Evolutionary conservation across 2,797 vertebrate genomes (phyloP), one percentile per base, ranked within the genome.

Genomic region (Enteromius treurensis): DNA sequence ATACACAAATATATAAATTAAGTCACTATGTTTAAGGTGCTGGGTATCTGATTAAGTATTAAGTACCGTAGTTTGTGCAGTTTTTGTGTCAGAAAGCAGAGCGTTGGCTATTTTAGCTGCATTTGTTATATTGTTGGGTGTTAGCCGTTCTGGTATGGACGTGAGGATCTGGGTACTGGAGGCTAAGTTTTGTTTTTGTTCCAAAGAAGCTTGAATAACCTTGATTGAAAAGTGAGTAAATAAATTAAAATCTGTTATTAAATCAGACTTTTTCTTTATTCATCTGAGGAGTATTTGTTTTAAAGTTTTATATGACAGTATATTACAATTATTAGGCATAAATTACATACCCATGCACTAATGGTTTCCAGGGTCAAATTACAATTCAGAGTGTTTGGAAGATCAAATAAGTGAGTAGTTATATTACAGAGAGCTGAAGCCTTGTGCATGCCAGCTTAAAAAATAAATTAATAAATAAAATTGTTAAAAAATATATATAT

Each of bases 141-240:
- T 91, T 62, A 93, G 86, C 7, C 42, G 34, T 21, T 90, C 83
- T 0, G 92, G 89, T 11, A 26, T 87, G 17, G 91, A 92, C 0
- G 92, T 93, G 79, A 93, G 88, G 23, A 93, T 90, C 51, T 92
- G 92, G 74, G 90, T 71, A 73, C 80, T 90, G 79, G 49, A 23
- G 0, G 92, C 89, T 6, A 92, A 73, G 0, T 4, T 7, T 2
- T 1, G 60, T 64, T 77, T 77, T 0, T 29, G 0, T 29, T 19
- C 9, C 23, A 21, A 4, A 32, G 49, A 9, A 47, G 6, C 23
- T 19, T 1, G 11, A 3, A 13, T 2, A 62, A 80, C 4, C 79
- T 80, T 62, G 0, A 68, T 53, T 40, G 3, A 40, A 37, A 79
- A 42, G 7, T 53, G 11, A 34, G 47, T 3, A 0, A 4, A 34